Evolutionary conservation across 2,888 invertebrate genomes (phyloP), one percentile per base, ranked within the genome.

Genomic region (Athripsodes cinereus): DNA sequence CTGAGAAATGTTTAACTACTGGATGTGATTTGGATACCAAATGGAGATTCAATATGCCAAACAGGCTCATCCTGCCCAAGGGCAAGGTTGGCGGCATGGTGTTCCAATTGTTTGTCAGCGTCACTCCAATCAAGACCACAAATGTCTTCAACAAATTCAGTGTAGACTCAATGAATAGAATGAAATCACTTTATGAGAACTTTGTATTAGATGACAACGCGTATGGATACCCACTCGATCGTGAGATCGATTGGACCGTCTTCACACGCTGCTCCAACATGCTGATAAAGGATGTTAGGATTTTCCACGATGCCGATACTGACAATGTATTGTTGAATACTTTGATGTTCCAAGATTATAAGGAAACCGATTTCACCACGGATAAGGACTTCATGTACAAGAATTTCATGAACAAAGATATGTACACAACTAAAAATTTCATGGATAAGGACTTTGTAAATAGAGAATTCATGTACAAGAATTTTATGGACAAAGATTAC

Each of bases 11-110:
- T 40, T 63, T 78, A 40, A 76, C 6, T 74, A 74, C 74, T 65
- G 71, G 75, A 48, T 79, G 79, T 68, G 66, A 74, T 60, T 64
- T 81, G 62, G 77, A 78, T 62, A 67, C 72, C 62, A 69, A 71
- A 50, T 74, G 76, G 48, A 76, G 82, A 65, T 79, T 80, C 61
- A 81, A 82, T 46, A 80, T 81, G 69, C 85, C 86, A 13, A 78
- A 81, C 55, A 81, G 85, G 64, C 72, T 87, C 55, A 68, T 83
- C 67, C 71, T 88, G 58, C 87, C 88, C 66, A 85, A 83, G 70
- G 87, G 84, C 61, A 79, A 74, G 63, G 70, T 72, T 66, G 82
- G 77, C 57, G 87, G 87, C 62, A 80, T 82, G 76, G 80, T 82
- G 19, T 83, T 81, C 69, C 77, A 83, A 63, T 69, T 86, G 56